Conservation (phyloP, 1,140 invertebrate species). For the Polypedilum vanderplanki region DNA sequence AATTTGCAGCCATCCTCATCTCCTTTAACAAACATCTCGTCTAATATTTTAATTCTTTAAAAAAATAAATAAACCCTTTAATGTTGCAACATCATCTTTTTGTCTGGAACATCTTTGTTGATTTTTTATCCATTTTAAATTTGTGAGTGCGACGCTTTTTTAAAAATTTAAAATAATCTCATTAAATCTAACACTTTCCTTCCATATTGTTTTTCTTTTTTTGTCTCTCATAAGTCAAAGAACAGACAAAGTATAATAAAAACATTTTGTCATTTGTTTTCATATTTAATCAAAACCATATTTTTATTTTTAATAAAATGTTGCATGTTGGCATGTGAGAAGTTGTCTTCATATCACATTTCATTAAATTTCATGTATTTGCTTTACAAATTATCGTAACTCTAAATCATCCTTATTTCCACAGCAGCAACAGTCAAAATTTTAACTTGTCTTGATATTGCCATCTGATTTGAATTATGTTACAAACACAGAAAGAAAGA, state of each 20-base stretch:
- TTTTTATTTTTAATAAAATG: neutral
- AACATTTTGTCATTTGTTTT: slow-evolving; percentile 16
- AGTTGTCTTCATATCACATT: neutral
- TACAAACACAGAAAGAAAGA: slow-evolving; percentile 10
- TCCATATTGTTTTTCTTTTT: too few relatives aligned
- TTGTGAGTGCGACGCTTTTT: neutral
- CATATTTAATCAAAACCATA: neutral
- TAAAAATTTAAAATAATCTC: too few relatives aligned
- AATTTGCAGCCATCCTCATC: neutral
- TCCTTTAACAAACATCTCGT: neutral
- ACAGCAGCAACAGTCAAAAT: neutral
- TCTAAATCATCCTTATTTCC: slow-evolving; percentile 14
- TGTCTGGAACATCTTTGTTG: neutral
- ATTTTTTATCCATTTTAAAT: neutral
- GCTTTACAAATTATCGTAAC: slow-evolving; percentile 18
- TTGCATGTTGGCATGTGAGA: neutral
- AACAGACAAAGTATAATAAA: neutral
- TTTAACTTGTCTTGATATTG: neutral
- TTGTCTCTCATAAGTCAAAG: too few relatives aligned
- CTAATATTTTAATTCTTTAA: neutral
- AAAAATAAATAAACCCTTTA: neutral
- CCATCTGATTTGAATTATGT: slow-evolving; percentile 25
- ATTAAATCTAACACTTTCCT: too few relatives aligned
- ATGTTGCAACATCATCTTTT: neutral
- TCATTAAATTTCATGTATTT: slow-evolving; percentile 23